Evolutionary conservation across 1,140 invertebrate species (phyloP).

Genomic region (Ceratina calcarata): DNA sequence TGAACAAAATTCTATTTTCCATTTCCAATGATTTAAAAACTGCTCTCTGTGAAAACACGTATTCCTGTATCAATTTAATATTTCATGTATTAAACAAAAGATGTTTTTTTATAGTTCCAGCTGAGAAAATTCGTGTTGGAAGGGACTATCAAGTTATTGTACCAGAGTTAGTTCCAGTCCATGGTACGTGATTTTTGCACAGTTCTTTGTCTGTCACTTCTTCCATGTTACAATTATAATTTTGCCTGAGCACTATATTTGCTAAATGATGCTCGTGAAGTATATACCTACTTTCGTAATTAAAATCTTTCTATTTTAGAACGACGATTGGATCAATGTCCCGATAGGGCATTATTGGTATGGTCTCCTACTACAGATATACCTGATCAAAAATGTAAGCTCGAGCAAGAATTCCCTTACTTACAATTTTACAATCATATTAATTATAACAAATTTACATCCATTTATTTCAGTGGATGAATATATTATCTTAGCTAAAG

Average conservation of each 20-base stretch:
- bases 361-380: conserved; percentile 96
- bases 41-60: neutral
- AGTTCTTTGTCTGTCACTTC: conserved; percentile 5
- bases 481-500: conserved; percentile 96
- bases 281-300: neutral
- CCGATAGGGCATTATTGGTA: conserved; percentile 94
- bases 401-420: conserved; percentile 20
- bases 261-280: neutral
- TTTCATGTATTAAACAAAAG: neutral
- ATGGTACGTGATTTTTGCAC: conserved; percentile 78
- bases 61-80: conserved; percentile 20
- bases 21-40: neutral
- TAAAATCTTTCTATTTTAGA: conserved; percentile 66
- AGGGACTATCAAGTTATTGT: conserved; percentile 95
- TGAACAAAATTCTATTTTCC: neutral
- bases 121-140: conserved; percentile 96
- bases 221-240: too few species aligned
- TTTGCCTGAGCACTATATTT: neutral
- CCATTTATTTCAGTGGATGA: conserved; percentile 90
- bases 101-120: conserved; percentile 82
- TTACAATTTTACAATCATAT: conserved; percentile 31
- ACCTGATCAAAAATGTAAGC: conserved; percentile 91
- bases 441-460: conserved; percentile 39
- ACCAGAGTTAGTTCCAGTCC: conserved; percentile 85
- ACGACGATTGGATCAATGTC: conserved; percentile 74